Evolutionary conservation across 2,797 vertebrate genomes (phyloP), one percentile per base, ranked within the genome.

Genomic region (Limosa lapponica): DNA sequence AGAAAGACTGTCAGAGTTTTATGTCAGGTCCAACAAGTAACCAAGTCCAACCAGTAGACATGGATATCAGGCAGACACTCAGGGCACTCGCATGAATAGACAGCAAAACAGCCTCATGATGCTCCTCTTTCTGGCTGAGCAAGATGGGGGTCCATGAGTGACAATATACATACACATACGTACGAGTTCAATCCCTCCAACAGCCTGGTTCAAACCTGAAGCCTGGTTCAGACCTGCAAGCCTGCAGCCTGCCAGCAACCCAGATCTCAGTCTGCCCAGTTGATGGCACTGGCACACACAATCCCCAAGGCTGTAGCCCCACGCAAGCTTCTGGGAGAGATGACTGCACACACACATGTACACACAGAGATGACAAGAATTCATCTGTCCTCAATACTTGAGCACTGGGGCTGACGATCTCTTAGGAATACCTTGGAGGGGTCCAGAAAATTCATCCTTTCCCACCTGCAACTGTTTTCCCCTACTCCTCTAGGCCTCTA

Each of bases 381-480:
- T 44, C 7, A 12, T 4, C 4, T 51, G 44, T 28, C 27, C n/a
- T 66, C 7, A 16, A 14, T 17, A 66, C 2, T 6, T 20, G 17
- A 22, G 32, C 18, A 14, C 39, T 36, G 5, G 8, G 2, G 8
- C 13, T 41, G 32, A 55, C 15, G 16, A 0, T 43, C 0, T 19
- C 11, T 51, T 34, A 8, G 8, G 16, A 34, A 30, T 3, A 23
- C 13, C 3, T 70, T 16, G 13, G 10, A 57, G 4, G 3, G 7
- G 6, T 15, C 16, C 3, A 1, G 14, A 46, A 51, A 37, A 43
- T 1, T 0, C 5, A 17, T 25, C 11, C n/a, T 73, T 43, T 34
- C 14, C 54, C 24, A 19, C n/a, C 16, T 34, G 10, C 5, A 51
- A 4, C 28, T 65, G 11, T 34, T 83, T 20, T 51, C 4, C 9